phyloP scores from a whole-genome alignment of 2,888 invertebrate genomes.

The Phymatocera aterrima region DNA sequence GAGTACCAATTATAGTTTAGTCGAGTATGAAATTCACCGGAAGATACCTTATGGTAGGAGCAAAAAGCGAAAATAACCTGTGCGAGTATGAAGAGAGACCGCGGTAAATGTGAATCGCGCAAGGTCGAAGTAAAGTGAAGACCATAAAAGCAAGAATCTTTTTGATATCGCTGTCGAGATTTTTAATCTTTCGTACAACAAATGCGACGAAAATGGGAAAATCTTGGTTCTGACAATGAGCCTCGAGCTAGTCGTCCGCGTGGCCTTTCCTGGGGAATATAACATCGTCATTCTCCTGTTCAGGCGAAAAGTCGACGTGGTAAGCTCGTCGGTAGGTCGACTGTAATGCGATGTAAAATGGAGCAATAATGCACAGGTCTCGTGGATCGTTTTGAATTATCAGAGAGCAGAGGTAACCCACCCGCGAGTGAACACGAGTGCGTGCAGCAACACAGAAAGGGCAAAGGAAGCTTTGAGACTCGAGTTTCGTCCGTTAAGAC shows the following conservation, averaged over 20 bases:
- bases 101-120: not conserved
- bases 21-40: too few species aligned
- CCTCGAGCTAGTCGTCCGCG: slow-evolving; percentile 2
- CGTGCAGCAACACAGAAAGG: slow-evolving; percentile 9
- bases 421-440: not conserved
- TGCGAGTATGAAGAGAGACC: not conserved
- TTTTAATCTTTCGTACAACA: not conserved
- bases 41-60: too few species aligned
- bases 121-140: not conserved
- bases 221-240: not conserved
- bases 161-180: not conserved
- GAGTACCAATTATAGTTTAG: too few species aligned
- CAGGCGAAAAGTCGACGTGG: not conserved
- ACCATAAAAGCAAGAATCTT: not conserved
- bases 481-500: slow-evolving; percentile 33
- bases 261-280: not conserved
- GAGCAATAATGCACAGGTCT: not conserved
- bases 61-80: not conserved
- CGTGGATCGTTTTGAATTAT: slow-evolving; percentile 41
- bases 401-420: slow-evolving; percentile 17
- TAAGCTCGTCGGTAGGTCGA: not conserved
- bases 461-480: slow-evolving; percentile 40
- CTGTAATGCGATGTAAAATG: not conserved
- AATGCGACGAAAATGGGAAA: not conserved
- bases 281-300: not conserved